A percentile compares a stretch with the other conserved stretches of the same genome.
phyloP scores from a whole-genome alignment of 2,888 invertebrate genomes.

The Formica aserva region DNA sequence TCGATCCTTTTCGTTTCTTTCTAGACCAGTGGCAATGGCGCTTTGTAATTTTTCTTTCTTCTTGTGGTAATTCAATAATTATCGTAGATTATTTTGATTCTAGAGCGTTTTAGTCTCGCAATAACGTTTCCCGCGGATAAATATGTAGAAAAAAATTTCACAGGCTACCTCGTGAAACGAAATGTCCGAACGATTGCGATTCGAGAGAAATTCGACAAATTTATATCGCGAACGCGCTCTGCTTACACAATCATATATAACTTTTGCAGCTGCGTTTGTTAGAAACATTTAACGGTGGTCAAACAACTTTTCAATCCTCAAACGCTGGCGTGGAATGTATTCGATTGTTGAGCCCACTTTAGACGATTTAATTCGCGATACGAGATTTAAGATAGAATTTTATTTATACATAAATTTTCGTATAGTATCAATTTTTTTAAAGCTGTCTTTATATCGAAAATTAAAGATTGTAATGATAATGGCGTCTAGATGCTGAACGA shows the following conservation, averaged over 20 bases:
- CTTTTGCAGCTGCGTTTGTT: neutral
- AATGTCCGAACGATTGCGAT: slow-evolving; percentile 1
- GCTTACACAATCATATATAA: neutral
- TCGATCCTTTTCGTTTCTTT: neutral
- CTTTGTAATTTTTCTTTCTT: neutral
- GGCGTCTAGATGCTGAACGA: neutral
- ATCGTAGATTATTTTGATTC: neutral
- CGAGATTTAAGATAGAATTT: neutral
- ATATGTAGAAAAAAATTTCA: slow-evolving; percentile 6
- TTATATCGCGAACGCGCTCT: neutral
- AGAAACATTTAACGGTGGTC: neutral
- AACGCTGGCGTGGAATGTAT: neutral
- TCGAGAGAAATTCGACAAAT: neutral
- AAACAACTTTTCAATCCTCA: neutral
- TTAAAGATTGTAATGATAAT: neutral
- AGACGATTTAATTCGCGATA: neutral
- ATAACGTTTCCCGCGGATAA: neutral
- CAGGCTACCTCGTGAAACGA: neutral
- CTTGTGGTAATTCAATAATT: slow-evolving; percentile 26
- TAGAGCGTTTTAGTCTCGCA: neutral
- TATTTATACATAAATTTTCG: neutral
- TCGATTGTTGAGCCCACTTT: neutral
- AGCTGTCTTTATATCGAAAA: neutral
- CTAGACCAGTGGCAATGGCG: neutral
- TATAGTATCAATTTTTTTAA: neutral